These are phyloP conservation scores for Drosophila yooni DNA, from an alignment of 2,888 invertebrate genomes.

Conservation along the genomic window DNA sequence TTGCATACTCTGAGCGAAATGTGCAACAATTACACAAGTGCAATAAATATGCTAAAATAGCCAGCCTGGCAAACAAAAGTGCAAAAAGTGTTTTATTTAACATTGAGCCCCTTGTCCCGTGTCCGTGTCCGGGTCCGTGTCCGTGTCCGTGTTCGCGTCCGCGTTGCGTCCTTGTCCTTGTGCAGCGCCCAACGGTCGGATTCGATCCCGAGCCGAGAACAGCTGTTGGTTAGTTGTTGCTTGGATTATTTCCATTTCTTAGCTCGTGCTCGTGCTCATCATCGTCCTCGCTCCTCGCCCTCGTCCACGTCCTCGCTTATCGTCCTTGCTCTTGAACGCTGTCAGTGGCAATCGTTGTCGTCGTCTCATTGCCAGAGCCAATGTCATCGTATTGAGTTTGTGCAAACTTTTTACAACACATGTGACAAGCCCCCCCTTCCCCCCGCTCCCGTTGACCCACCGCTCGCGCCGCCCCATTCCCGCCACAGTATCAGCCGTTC, in stretches of 20 bases:
- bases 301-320: conserved; percentile 16
- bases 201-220: conserved; percentile 44
- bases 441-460: background rate
- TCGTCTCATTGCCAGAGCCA: conserved; percentile 58
- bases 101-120: conserved; percentile 25
- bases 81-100: conserved; percentile 29
- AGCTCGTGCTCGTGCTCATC: conserved; percentile 28
- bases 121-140: conserved; percentile 42
- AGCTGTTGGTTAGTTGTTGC: conserved; percentile 57
- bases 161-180: conserved; percentile 73
- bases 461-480: conserved; percentile 1
- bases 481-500: conserved; percentile 4
- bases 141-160: conserved; percentile 68
- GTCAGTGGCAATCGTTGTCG: conserved; percentile 47
- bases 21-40: conserved; percentile 46
- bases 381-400: conserved; percentile 44
- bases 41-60: background rate
- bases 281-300: conserved; percentile 19
- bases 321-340: conserved; percentile 74
- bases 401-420: conserved; percentile 32
- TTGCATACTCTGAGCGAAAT: conserved; percentile 27
- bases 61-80: background rate
- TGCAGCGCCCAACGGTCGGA: conserved; percentile 59
- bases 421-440: background rate
- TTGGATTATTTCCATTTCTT: conserved; percentile 39